A percentile compares a stretch with the other conserved stretches of the same genome.
Evolutionary conservation across 2,888 invertebrate genomes (phyloP).

Genomic region (Tineola bisselliella): DNA sequence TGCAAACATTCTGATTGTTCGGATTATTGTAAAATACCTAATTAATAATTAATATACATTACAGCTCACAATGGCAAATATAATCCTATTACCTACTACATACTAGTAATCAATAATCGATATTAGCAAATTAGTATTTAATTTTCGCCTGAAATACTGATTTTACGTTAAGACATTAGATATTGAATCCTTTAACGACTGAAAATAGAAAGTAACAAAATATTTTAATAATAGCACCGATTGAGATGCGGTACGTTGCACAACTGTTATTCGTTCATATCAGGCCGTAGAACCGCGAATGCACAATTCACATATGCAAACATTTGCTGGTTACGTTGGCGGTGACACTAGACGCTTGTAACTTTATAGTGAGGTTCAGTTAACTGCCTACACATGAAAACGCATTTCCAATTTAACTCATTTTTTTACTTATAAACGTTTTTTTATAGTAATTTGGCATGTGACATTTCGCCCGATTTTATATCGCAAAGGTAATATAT

Average conservation of each 20-base stretch:
- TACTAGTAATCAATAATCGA: background rate
- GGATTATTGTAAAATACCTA: no score
- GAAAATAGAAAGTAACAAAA: conserved; percentile 3
- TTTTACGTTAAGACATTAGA: background rate
- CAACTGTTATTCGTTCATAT: conserved; percentile 12
- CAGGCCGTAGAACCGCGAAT: background rate
- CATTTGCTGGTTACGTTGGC: background rate
- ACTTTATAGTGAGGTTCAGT: background rate
- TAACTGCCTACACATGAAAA: conserved; percentile 7
- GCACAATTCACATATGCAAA: background rate
- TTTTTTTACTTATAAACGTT: background rate
- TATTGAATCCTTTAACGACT: background rate
- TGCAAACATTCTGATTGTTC: no score
- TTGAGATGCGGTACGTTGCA: background rate
- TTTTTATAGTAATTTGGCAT: no score
- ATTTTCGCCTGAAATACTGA: background rate
- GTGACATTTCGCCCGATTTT: no score
- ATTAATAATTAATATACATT: no score
- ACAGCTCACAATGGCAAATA: background rate
- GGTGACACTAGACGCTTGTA: background rate
- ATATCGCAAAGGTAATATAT: no score
- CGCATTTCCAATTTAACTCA: background rate
- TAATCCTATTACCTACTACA: background rate
- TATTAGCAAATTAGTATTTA: conserved; percentile 4
- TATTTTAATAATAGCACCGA: background rate